These are phyloP conservation scores for Trichomycterus rosablanca DNA, from an alignment of 2,113 vertebrate species.

Conservation along the genomic window DNA sequence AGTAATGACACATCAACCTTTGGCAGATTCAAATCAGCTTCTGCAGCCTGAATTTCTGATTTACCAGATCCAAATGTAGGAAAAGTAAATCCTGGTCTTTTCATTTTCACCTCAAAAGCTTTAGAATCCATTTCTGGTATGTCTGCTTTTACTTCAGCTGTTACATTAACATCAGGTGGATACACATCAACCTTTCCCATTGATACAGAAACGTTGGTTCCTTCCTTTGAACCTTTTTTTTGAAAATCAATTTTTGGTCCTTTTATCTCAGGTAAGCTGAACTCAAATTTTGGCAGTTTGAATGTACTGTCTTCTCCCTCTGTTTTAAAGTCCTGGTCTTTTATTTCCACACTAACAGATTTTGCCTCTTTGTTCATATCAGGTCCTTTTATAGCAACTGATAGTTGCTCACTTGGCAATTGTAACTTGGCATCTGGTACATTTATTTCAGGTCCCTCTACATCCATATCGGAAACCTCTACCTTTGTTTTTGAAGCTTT, in stretches of 20 bases:
- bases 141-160: background rate
- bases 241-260: constrained; percentile 2
- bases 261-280: constrained; percentile 8
- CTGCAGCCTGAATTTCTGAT: constrained; percentile 41
- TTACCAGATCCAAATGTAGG: constrained; percentile 55
- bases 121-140: constrained; percentile 33
- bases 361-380: background rate
- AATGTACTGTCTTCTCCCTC: constrained; percentile 2
- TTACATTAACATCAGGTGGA: constrained; percentile 8
- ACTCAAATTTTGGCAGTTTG: constrained; percentile 40
- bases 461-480: constrained; percentile 14
- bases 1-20: constrained; percentile 31
- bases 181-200: constrained; percentile 8
- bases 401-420: background rate
- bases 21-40: constrained; percentile 35
- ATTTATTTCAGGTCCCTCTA: constrained; percentile 10
- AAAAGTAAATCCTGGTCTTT: constrained; percentile 48
- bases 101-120: constrained; percentile 48
- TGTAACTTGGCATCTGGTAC: background rate
- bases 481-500: constrained; percentile 15
- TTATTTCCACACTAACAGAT: background rate
- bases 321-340: background rate
- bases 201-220: too few relatives aligned
- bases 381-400: constrained; percentile 6
- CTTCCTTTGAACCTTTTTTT: too few relatives aligned